Percentiles rank a stretch among this genome's conserved stretches.
Evolutionary conservation across 1,140 invertebrate genomes (phyloP).

Genomic region (Chionoecetes opilio): DNA sequence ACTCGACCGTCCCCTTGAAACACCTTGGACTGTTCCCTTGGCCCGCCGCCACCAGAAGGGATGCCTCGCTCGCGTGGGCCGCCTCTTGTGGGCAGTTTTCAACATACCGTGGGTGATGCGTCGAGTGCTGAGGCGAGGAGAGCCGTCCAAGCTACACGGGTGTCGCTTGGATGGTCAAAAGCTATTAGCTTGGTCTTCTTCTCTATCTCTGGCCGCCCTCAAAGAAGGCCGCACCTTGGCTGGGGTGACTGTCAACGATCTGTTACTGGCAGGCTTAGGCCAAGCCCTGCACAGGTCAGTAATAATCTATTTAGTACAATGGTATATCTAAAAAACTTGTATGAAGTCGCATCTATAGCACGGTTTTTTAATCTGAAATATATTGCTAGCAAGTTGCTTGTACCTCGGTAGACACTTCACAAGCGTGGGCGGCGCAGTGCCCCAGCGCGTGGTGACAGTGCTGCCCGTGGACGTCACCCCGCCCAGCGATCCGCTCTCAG

Average conservation of each 20-base stretch:
- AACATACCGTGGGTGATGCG: constrained; percentile 59
- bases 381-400: not conserved
- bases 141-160: constrained; percentile 54
- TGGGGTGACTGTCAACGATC: constrained; percentile 68
- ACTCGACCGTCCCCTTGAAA: constrained; percentile 34
- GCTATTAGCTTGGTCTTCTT: constrained; percentile 61
- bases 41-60: constrained; percentile 11
- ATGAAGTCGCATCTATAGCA: not conserved
- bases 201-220: constrained; percentile 55
- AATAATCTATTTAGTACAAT: not conserved
- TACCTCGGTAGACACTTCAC: constrained; percentile 33
- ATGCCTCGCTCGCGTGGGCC: not conserved
- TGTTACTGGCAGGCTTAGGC: constrained; percentile 63
- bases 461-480: constrained; percentile 58
- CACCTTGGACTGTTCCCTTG: not conserved
- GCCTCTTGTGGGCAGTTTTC: constrained; percentile 50
- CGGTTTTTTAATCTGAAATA: not conserved
- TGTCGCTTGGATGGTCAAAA: constrained; percentile 40
- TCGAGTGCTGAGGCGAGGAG: constrained; percentile 49
- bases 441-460: constrained; percentile 57
- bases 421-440: not conserved
- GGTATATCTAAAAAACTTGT: not conserved
- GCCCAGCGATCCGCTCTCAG: not conserved
- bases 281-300: constrained; percentile 59
- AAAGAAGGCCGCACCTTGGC: constrained; percentile 54